Evolutionary conservation across 2,113 vertebrate genomes (phyloP).

Genomic region (Tapirus terrestris): DNA sequence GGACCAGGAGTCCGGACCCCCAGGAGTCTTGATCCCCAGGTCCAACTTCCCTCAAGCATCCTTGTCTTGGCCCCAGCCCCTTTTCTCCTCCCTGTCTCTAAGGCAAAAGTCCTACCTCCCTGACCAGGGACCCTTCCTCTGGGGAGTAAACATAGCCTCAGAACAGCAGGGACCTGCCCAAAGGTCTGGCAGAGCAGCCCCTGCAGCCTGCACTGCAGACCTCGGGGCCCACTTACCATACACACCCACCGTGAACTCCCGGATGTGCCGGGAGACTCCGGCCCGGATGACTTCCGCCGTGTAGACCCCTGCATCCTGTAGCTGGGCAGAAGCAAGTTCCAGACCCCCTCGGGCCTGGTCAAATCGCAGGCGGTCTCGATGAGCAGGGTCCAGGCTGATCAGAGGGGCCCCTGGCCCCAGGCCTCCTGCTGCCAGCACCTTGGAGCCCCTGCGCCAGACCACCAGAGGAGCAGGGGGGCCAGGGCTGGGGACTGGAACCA

Average conservation of each 20-base stretch:
- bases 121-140: neutral
- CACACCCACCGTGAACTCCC: constrained; percentile 71
- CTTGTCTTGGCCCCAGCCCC: neutral
- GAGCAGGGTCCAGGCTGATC: constrained; percentile 54
- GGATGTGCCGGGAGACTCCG: constrained; percentile 41
- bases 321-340: constrained; percentile 60
- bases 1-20: neutral
- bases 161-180: neutral
- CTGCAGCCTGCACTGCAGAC: neutral
- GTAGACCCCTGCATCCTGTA: constrained; percentile 71
- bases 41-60: neutral
- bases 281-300: constrained; percentile 69
- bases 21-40: neutral
- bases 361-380: constrained; percentile 65
- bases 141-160: neutral
- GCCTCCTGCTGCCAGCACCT: constrained; percentile 63
- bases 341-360: constrained; percentile 62
- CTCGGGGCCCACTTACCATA: constrained; percentile 77
- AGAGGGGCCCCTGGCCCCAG: constrained; percentile 61
- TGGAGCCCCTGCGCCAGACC: constrained; percentile 67
- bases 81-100: neutral
- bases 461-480: constrained; percentile 58
- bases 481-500: neutral
- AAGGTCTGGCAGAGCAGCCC: neutral
- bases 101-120: neutral